Evolutionary conservation across 2,888 invertebrate genomes (phyloP).

Genomic region (Brenthis hecate): DNA sequence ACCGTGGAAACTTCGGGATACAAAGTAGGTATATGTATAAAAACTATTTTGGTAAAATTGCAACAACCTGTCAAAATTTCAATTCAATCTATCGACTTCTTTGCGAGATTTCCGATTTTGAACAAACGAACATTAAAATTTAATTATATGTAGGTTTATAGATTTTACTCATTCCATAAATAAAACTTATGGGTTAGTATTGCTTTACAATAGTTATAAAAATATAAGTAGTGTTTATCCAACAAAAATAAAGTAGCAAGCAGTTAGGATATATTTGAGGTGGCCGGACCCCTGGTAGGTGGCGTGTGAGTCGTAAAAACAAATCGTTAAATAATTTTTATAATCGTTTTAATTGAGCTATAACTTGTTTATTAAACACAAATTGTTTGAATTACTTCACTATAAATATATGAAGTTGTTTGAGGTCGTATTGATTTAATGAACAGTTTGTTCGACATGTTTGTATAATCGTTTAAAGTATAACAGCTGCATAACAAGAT

Average conservation of each 20-base stretch:
- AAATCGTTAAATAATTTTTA: slow-evolving; percentile 49
- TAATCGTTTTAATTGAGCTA: slow-evolving; percentile 52
- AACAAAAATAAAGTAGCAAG: slow-evolving; percentile 17
- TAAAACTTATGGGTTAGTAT: no score
- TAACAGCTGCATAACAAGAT: neutral
- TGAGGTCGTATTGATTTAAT: slow-evolving; percentile 6
- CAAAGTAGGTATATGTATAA: no score
- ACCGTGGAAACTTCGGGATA: no score
- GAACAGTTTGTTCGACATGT: slow-evolving; percentile 9
- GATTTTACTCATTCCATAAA: no score
- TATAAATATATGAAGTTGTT: neutral
- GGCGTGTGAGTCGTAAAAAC: slow-evolving; percentile 33
- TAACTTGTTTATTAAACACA: slow-evolving; percentile 33
- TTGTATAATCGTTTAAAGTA: neutral
- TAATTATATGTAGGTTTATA: no score
- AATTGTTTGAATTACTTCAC: slow-evolving; percentile 24
- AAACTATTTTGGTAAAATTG: no score
- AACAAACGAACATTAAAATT: no score
- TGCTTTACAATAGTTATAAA: no score
- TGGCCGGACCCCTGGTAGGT: slow-evolving; percentile 37
- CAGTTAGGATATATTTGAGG: slow-evolving; percentile 21
- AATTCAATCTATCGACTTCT: no score
- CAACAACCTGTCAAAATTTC: no score
- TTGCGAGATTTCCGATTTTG: no score
- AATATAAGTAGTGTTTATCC: no score